Evolutionary conservation across 23 tunicate genomes (phyloP), one percentile per base, ranked within the genome.

Genomic region (Oikopleura vanhoeffeni): DNA sequence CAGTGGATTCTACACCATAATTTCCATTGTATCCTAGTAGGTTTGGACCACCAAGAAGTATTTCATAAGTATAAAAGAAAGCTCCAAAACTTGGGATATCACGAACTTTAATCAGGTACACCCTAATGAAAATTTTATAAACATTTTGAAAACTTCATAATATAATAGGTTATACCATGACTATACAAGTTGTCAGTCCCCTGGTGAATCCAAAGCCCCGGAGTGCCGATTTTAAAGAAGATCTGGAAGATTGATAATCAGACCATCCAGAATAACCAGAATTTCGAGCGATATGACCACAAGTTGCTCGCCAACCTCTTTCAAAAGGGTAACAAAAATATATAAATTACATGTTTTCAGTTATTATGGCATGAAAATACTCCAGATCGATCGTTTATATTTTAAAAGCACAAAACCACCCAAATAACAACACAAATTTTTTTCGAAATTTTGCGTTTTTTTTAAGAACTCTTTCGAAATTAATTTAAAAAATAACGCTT

Each of bases 81-180:
- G 85, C 85, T 28, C 90, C 99, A 87, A 95, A 95, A 0, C 92
- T 91, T n/a, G 99, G 99, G 0, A 91, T 91, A 57, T 95, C 99
- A 27, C 99, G 76, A 39, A 90, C 57, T 4, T 88, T 60, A 1
- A n/a, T n/a, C n/a, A n/a, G n/a, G n/a, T n/a, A n/a, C n/a, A n/a
- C n/a, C n/a, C n/a, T n/a, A n/a, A n/a, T n/a, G n/a, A n/a, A n/a
- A n/a, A n/a, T n/a, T n/a, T n/a, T n/a, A n/a, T n/a, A n/a, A n/a
- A n/a, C n/a, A n/a, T n/a, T n/a, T n/a, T n/a, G n/a, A n/a, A n/a
- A n/a, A n/a, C n/a, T n/a, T n/a, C n/a, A n/a, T n/a, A n/a, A n/a
- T n/a, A n/a, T n/a, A n/a, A n/a, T n/a, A n/a, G n/a, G n/a, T n/a
- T n/a, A n/a, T n/a, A n/a, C n/a, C n/a, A n/a, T n/a, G 64, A 49